Evolutionary conservation across 2,888 invertebrate species (phyloP), one percentile per base, ranked within the genome.

Genomic region (Drosophila peninsularis): DNA sequence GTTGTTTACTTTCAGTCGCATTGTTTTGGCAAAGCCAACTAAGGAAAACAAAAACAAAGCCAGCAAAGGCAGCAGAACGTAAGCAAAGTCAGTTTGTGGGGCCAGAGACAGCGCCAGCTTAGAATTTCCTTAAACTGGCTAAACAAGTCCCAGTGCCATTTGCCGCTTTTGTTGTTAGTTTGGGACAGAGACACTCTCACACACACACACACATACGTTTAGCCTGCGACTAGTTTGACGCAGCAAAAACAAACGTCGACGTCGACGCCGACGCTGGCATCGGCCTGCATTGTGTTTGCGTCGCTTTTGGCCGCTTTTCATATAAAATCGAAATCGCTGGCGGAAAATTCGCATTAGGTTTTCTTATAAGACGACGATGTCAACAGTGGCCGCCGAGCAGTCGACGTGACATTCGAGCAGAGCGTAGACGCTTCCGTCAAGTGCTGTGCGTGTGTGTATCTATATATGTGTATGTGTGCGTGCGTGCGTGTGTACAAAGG

Each of bases 261-360:
- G 30, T 1, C 24, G 63, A 13, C 50, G 50, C 0, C 17, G 30
- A 42, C 47, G 67, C 17, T 45, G 62, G 50, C 80, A 61, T 75
- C 66, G 83, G 73, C 86, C 86, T 81, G 83, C 67, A 83, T 86
- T 84, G 86, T 74, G 69, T 74, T 85, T 81, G 81, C 76, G 42
- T 14, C 39, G 85, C 77, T 73, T 75, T 86, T 65, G 71, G 78
- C 61, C 71, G 76, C 67, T 76, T 89, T 91, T 90, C 89, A 91
- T 92, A 92, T 92, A 92, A 91, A 91, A 91, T 90, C 89, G 87
- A 90, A 91, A 90, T 81, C 89, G 79, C 74, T 79, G 80, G 80
- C 87, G 88, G 88, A 89, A 90, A 91, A 84, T 78, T 90, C 88
- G 91, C 92, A 92, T 92, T 92, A 91, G 89, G 90, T 90, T 89